Evolutionary conservation across 2,888 invertebrate genomes (phyloP).

Genomic region (Pycnomerus fuliginosus): DNA sequence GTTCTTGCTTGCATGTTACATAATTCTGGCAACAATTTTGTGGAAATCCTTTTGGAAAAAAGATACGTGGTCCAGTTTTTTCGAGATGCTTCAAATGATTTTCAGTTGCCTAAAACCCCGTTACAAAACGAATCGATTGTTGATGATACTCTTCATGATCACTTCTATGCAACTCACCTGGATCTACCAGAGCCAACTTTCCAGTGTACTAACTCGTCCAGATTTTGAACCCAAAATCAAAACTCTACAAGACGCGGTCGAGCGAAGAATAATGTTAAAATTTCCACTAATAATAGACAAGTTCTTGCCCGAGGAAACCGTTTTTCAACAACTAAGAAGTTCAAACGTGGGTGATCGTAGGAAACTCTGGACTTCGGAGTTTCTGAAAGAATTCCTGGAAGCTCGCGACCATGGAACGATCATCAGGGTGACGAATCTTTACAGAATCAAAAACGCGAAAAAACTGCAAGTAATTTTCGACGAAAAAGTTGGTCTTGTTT

Average conservation of each 20-base stretch:
- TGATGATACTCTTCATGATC: neutral
- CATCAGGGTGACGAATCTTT: neutral
- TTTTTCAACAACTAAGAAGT: neutral
- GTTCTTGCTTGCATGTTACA: neutral
- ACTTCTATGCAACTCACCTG: slow-evolving; percentile 1
- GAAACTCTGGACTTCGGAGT: neutral
- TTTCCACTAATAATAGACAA: neutral
- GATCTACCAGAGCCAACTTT: slow-evolving; percentile 4
- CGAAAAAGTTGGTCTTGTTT: neutral
- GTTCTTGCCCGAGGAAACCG: neutral
- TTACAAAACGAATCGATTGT: neutral
- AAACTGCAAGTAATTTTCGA: slow-evolving; percentile 2
- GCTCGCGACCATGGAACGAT: slow-evolving; percentile 6
- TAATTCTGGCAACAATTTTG: neutral
- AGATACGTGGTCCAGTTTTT: neutral
- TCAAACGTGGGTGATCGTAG: neutral
- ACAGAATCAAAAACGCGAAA: slow-evolving; percentile 6
- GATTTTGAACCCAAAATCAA: slow-evolving; percentile 8
- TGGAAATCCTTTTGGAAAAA: slow-evolving; percentile 1
- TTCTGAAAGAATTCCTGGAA: slow-evolving; percentile 1
- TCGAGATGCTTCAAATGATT: slow-evolving; percentile 3
- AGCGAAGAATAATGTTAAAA: slow-evolving; percentile 1
- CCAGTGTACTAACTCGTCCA: slow-evolving; percentile 3
- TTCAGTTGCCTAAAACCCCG: neutral
- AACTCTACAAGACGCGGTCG: neutral